Evolutionary conservation across 92 coral and sea anemone species (phyloP), one percentile per base, ranked within the genome.

Genomic region (Virgularia gustaviana): DNA sequence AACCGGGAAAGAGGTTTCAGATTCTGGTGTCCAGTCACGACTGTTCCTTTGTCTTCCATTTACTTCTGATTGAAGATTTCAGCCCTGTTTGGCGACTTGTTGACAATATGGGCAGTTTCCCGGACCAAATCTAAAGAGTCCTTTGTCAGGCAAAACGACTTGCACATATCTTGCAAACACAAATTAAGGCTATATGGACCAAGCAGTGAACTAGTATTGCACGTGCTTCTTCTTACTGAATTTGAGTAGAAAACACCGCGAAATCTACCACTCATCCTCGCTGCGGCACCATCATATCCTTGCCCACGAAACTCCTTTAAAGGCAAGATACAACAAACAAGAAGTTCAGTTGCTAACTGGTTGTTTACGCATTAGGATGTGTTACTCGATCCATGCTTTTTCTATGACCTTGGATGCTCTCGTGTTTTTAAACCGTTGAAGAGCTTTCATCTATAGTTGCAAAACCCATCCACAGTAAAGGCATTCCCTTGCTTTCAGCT

Each of bases 1-100:
- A n/a, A n/a, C n/a, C n/a, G 76, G 70, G 76, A 74, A 51, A 81
- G 70, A 33, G 80, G 57, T 54, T 73, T 64, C 36, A 73, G 39
- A 30, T 58, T 58, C 65, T 32, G 37, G 65, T 27, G 39, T 38
- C 39, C 65, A 58, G 35, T 28, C 65, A 4, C 4, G 19, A 30
- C 20, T 15, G n/a, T n/a, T n/a, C n/a, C n/a, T n/a, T 47, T 4
- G 15, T 47, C 55, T 47, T 47, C 55, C 15, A 15, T 47, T 47
- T 47, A 25, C 55, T 47, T 47, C 22, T 5, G 22, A 47, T 4
- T 5, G 55, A 47, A 47, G 15, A 47, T 47, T 47, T 47, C 55
- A 4, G 55, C 33, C 25, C 72, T 10, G 53, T 64, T 42, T n/a
- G 72, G 72, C 19, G 53, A 64, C 44, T 64, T 64, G 31, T 64